Base-by-base conservation (phyloP, 2,113 vertebrate genomes). In the Catharus minimus region DNA sequence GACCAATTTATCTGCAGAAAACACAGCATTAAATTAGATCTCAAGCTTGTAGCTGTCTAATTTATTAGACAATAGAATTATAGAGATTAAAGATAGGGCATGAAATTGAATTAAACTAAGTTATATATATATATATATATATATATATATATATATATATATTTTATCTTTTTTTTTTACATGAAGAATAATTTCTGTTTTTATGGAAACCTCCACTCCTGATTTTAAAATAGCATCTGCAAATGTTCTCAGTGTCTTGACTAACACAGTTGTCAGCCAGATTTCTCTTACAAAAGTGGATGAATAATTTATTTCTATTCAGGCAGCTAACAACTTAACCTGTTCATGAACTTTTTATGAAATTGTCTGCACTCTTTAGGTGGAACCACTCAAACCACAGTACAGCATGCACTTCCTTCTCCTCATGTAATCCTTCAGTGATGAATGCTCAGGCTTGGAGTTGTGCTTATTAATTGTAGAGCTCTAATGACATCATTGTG, bases 251-350 rank as follows among this genome's bases (percentile, higher is more conserved):
- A 71, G 11, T 26, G 9, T 15, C 24, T 84, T 85, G 24, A 64
- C 49, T 86, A 84, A 56, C 23, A 66, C 10, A 23, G 20, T 36
- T 82, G 57, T 47, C 72, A 79, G 15, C 24, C 58, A 79, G 32
- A 84, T 60, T 86, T 78, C 30, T 0, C 0, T 75, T 68, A 38
- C 44, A 72, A 58, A 86, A 9, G 8, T 49, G 19, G 30, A 82
- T 75, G 36, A 89, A 89, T 90, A 94, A 82, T 88, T 85, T 15
- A 79, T 79, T 90, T 52, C 64, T 82, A 75, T 64, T 82, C 36
- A 58, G 26, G 8, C 16, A 52, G 44, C 23, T 64, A 74, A 58
- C 30, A 65, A 49, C 69, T 75, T 49, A 23, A 75, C 69, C 57
- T 67, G 14, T 72, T 72, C 67, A 47, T 65, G 86, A 88, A 82